Evolutionary conservation across 2,888 invertebrate genomes (phyloP), one percentile per base, ranked within the genome.

Genomic region (Acrobasis consociella): DNA sequence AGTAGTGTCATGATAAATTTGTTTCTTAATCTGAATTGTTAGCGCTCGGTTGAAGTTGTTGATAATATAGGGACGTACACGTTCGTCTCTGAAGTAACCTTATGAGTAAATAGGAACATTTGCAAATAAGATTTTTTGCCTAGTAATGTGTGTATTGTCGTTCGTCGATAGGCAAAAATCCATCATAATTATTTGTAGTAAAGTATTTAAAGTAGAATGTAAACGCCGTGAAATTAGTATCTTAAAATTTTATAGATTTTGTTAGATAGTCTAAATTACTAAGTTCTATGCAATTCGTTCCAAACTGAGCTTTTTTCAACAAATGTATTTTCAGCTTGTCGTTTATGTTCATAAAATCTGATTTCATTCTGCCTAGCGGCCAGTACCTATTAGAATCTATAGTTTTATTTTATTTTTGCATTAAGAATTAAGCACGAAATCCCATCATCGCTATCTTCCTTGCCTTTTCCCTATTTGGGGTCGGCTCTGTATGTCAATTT

Each of bases 401-500:
- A 5, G 31, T 7, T 58, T 42, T 39, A 42, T 52, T 17, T 31
- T 52, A 17, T 17, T 56, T 16, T 17, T 1, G 42, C 46, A 22
- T 58, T 58, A 13, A 16, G n/a, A 3, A 46, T 58, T 46, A 58
- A 13, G 58, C 22, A 46, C 22, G 58, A n/a, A 58, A 58, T 55
- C 17, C n/a, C n/a, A n/a, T n/a, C n/a, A n/a, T n/a, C n/a, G n/a
- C n/a, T n/a, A n/a, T n/a, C n/a, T n/a, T n/a, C n/a, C n/a, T n/a
- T n/a, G n/a, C n/a, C n/a, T n/a, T n/a, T n/a, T n/a, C n/a, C n/a
- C n/a, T n/a, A n/a, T n/a, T n/a, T n/a, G n/a, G n/a, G n/a, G n/a
- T n/a, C n/a, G n/a, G n/a, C n/a, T n/a, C n/a, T n/a, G n/a, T n/a
- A n/a, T n/a, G n/a, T n/a, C n/a, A n/a, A n/a, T n/a, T n/a, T n/a